These are phyloP conservation scores for Solenopsis invicta DNA, from an alignment of 1,140 invertebrate genomes.

Conservation along the genomic window DNA sequence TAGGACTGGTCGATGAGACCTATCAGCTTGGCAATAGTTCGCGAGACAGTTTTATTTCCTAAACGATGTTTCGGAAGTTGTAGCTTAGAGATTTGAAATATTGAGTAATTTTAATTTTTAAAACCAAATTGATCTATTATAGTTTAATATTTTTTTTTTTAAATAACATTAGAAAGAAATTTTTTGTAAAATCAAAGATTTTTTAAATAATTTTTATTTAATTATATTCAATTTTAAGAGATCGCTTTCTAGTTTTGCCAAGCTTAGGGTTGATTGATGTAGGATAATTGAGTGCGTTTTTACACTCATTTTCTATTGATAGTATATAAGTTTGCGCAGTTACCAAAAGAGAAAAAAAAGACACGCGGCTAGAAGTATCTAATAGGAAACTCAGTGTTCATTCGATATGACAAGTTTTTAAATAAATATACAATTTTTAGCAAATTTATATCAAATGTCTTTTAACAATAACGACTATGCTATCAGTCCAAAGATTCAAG, in stretches of 20 bases:
- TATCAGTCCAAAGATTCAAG: neutral
- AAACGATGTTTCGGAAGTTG: neutral
- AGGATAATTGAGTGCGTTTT: slow-evolving; percentile 23
- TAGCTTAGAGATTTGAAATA: neutral
- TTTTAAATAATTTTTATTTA: slow-evolving; percentile 26
- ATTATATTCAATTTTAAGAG: neutral
- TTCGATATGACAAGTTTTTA: slow-evolving; percentile 24
- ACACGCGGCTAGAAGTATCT: neutral
- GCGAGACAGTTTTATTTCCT: neutral
- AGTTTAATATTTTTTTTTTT: slow-evolving; percentile 1
- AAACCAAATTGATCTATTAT: slow-evolving; percentile 33
- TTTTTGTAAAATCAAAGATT: neutral
- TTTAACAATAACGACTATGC: neutral
- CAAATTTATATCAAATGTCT: neutral
- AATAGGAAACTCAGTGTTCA: slow-evolving; percentile 2
- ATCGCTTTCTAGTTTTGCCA: slow-evolving; percentile 10
- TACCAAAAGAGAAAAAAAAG: slow-evolving; percentile 31
- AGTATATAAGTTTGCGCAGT: neutral
- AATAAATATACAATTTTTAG: slow-evolving; percentile 54
- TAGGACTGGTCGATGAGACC: neutral
- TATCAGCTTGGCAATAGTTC: neutral
- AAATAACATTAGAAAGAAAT: slow-evolving; percentile 1
- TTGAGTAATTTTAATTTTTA: neutral
- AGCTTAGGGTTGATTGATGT: slow-evolving; percentile 7
- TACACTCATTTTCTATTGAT: slow-evolving; percentile 24